Base-by-base conservation (phyloP, 2,888 invertebrate species). In the Mythimna vitellina region DNA sequence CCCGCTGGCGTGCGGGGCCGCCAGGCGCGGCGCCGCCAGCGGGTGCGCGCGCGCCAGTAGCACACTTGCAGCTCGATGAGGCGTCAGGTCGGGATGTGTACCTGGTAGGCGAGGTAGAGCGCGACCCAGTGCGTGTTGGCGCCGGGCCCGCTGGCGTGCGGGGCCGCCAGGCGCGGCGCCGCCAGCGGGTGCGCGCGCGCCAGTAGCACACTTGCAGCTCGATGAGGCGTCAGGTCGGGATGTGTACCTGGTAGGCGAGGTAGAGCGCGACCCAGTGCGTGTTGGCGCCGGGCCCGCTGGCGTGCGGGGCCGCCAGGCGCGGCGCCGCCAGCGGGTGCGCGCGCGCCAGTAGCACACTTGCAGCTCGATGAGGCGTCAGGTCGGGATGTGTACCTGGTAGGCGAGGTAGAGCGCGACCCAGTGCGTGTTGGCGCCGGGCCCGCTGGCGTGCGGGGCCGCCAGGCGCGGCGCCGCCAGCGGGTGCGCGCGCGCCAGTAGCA, bases 71-170 rank as follows among this genome's bases (percentile, higher is more conserved):
- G 96, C 92, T 98, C 98, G 92, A 99, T 97, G 81, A 97, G 97
- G 0, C 97, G 97, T 25, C 56, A 56, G 56, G 29, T 29, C 46
- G 56, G 29, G 29, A 46, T 46, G 20, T 22, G 58, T 60, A 98
- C 98, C 97, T 99, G 99, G 95, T 99, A 98, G 42, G 98, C 97
- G 63, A 99, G 96, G 91, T 98, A 99, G 86, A 98, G 97, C 72
- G 98, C 98, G 67, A 99, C 96, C 93, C 92, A 92, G 82, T 89
- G 88, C 79, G 91, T 88, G 88, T 87, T 85, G 78, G 86, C 83
- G 53, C 84, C 72, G 35, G 72, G 72, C 76, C 72, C 72, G 38
- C n/a, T 35, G 60, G 46, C 32, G 81, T 70, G 70, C 64, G 84
- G 80, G 71, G 87, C 84, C 58, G 60, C 56, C 35, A 88, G 83